phyloP scores from a whole-genome alignment of 2,113 vertebrate species.

The Thermophis baileyi region DNA sequence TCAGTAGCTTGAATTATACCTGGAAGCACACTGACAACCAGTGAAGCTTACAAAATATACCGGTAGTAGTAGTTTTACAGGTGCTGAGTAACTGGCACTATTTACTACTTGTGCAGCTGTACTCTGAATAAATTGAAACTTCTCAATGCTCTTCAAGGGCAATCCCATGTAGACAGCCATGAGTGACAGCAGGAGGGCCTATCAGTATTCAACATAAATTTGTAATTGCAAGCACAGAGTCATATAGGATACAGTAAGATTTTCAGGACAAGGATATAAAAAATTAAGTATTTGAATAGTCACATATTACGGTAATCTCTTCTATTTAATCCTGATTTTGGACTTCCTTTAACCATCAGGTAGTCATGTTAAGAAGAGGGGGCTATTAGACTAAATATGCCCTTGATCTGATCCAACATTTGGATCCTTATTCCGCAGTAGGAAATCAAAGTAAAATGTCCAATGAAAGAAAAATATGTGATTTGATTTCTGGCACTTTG shows the following conservation, averaged over 20 bases:
- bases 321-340: background rate
- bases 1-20: background rate
- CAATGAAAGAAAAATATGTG: background rate
- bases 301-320: background rate
- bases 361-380: background rate
- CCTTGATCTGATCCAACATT: background rate
- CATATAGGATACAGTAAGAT: too few species aligned
- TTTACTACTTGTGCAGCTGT: background rate
- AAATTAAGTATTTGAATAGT: background rate
- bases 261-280: background rate
- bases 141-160: background rate
- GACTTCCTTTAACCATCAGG: background rate
- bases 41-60: background rate
- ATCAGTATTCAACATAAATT: background rate
- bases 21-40: background rate
- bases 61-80: background rate
- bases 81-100: background rate
- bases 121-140: background rate
- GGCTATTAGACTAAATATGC: background rate
- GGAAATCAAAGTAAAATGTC: background rate
- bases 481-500: background rate
- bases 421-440: background rate
- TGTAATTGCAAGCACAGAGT: background rate
- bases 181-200: background rate
- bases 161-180: background rate